Evolutionary conservation across 2,113 vertebrate species (phyloP), one percentile per base, ranked within the genome.

Genomic region (Uria aalge): DNA sequence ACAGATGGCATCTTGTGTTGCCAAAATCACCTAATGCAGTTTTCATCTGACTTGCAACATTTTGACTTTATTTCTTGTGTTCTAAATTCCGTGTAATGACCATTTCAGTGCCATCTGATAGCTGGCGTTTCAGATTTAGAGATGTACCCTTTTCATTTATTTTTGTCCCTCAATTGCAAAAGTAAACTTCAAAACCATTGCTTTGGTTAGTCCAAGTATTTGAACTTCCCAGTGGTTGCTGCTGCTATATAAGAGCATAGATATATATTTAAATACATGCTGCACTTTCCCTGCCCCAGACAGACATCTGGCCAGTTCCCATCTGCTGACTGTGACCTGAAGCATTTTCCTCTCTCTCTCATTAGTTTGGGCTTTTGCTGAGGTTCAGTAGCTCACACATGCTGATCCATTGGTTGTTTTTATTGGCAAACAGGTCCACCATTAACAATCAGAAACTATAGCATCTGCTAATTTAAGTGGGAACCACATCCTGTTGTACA

Each of bases 301-400:
- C 90, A 97, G 93, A 95, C 93, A 96, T 94, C 96, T 97, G 93
- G 92, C 92, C 77, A 85, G 75, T 95, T 97, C 92, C 78, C 96
- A 96, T 98, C 94, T 97, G 94, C 90, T 91, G 93, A 96, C 89
- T 95, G 56, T 96, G 97, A 97, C 96, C 93, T 94, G 92, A 79
- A 97, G 91, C 85, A 89, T 95, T 97, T 95, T 71, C 82, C 67
- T 77, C 68, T 93, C 92, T 81, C 83, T 85, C 55, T 95, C 93
- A 97, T 94, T 96, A 93, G 75, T 94, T 92, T 93, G 82, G 80
- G 82, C 63, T 96, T 94, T 95, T 91, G 87, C 93, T 94, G 92
- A 95, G 83, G 83, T 96, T 95, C 92, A 93, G 95, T 92, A 96
- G 90, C 94, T 96, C 93, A 94, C 87, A 95, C 94, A 94, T 92